Base-by-base conservation (phyloP, 2,888 invertebrate species). In the Auanema freiburgensis region DNA sequence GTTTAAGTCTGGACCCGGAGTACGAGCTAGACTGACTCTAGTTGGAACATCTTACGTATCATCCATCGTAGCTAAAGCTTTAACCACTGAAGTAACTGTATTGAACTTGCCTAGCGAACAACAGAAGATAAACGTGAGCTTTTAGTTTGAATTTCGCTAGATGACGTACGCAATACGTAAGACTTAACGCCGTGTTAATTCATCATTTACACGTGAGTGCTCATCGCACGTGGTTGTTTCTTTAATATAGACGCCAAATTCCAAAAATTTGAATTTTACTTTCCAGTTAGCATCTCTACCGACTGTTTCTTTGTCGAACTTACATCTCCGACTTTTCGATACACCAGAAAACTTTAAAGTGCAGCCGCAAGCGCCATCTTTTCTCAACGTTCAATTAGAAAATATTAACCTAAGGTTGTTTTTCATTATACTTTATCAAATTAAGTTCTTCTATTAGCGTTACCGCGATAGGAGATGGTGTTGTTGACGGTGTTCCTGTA, bases 41-140 rank as follows among this genome's bases (percentile, higher is more conserved):
- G 61, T 67, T 10, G 80, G 80, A 11, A 69, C 75, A 6, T 66
- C 71, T 55, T 79, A 79, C 59, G 74, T 80, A n/a, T 69, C 79
- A 16, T 61, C 62, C 1, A 63, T 80, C 6, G 71, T 80, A 18
- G 72, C 77, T 14, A 66, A 71, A 24, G 69, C 73, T 2, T 66
- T 80, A 12, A 64, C 76, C 12, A 52, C 66, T 6, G 77, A 79
- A 59, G n/a, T 63, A 16, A 33, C 57, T 24, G 10, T 53, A 6
- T 24, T 49, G 2, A 43, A 41, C 21, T 33, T 25, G 8, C 57
- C 63, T 0, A 50, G 14, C 8, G 50, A 63, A n/a, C 49, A 44
- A 8, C 46, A 42, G 16, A 44, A 57, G 21, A 63, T 44, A n/a
- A 51, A 21, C 40, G 61, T 59, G 16, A 16, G n/a, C 24, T 2